These are phyloP conservation scores for Kryptolebias marmoratus DNA, from an alignment of 2,113 vertebrate species.

Conservation along the genomic window DNA sequence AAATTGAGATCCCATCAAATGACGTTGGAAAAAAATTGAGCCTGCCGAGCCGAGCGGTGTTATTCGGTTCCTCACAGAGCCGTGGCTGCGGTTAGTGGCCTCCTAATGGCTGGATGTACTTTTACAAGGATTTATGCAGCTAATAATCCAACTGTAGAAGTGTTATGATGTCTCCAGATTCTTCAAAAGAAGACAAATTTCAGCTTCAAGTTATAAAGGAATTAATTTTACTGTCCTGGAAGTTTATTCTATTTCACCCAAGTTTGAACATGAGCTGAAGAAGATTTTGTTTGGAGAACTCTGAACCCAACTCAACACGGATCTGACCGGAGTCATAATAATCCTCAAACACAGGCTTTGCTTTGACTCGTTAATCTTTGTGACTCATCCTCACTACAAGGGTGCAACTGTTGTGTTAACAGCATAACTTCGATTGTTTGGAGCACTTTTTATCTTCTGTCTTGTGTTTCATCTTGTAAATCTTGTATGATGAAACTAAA, in stretches of 20 bases:
- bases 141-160: not conserved
- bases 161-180: not conserved
- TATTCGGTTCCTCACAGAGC: constrained; percentile 8
- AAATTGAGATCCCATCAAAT: constrained; percentile 38
- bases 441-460: not conserved
- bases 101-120: too few species aligned
- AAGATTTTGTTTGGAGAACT: too few species aligned
- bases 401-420: not conserved
- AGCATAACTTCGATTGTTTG: not conserved
- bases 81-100: not conserved
- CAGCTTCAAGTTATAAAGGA: not conserved
- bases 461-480: not conserved
- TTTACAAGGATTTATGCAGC: not conserved
- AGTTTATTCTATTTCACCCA: not conserved
- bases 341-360: not conserved
- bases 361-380: not conserved
- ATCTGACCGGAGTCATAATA: too few species aligned
- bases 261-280: not conserved
- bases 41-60: constrained; percentile 20
- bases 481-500: not conserved
- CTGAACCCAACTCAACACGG: too few species aligned
- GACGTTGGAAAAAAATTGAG: constrained; percentile 32
- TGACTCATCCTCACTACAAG: not conserved
- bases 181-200: not conserved
- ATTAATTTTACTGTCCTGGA: not conserved